These are phyloP conservation scores for Zaprionus taronus DNA, from an alignment of 1,140 invertebrate genomes.

Conservation along the genomic window DNA sequence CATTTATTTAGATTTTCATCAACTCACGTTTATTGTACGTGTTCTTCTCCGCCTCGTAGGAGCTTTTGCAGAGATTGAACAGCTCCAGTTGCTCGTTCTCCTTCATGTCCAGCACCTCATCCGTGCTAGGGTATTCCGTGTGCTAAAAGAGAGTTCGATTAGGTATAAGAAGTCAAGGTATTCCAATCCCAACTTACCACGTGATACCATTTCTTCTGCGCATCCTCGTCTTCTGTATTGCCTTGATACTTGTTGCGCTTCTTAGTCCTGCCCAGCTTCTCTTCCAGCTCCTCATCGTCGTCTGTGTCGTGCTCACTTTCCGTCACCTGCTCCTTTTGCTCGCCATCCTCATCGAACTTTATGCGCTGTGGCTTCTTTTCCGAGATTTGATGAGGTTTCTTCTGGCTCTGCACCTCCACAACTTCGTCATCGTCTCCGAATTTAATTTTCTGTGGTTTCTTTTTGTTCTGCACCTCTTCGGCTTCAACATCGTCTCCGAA, in stretches of 20 bases:
- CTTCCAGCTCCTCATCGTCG: constrained; percentile 36
- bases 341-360: constrained; percentile 68
- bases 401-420: constrained; percentile 13
- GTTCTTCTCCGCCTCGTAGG: constrained; percentile 68
- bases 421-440: constrained; percentile 39
- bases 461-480: not conserved
- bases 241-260: constrained; percentile 54
- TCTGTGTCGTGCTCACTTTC: constrained; percentile 51
- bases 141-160: constrained; percentile 39
- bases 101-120: constrained; percentile 81
- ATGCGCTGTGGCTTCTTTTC: constrained; percentile 67
- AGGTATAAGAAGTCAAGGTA: not conserved
- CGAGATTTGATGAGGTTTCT: not conserved
- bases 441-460: constrained; percentile 23
- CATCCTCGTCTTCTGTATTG: constrained; percentile 53
- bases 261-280: not conserved
- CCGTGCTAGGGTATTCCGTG: constrained; percentile 68
- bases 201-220: constrained; percentile 80
- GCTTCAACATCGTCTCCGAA: constrained; percentile 39
- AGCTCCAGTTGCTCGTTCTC: constrained; percentile 78
- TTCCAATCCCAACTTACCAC: constrained; percentile 52
- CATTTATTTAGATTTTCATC: not conserved
- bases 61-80: constrained; percentile 71
- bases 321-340: constrained; percentile 8
- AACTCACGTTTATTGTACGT: constrained; percentile 68